phyloP scores from a whole-genome alignment of 2,888 invertebrate species.

The Trichogramma dendrolimi region DNA sequence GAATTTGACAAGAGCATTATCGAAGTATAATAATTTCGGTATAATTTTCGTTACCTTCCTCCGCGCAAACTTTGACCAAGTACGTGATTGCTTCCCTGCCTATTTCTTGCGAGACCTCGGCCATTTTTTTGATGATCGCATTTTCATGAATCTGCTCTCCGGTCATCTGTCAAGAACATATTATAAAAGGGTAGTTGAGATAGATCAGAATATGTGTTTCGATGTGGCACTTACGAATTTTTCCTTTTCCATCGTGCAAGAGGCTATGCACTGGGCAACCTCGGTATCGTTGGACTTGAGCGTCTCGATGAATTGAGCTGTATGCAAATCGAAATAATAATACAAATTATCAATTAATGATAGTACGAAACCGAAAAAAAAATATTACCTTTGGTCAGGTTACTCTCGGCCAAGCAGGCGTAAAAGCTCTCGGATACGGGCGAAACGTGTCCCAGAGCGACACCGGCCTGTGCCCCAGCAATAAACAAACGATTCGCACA shows the following conservation, averaged over 20 bases:
- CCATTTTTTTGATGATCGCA: constrained; percentile 25
- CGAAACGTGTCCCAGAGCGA: constrained; percentile 14
- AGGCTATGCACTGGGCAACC: constrained; percentile 22
- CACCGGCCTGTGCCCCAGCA: neutral
- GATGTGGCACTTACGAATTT: constrained; percentile 16
- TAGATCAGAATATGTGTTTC: too few relatives aligned
- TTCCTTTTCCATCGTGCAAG: constrained; percentile 27
- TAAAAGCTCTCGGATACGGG: constrained; percentile 26
- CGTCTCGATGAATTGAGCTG: constrained; percentile 20
- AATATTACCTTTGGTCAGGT: constrained; percentile 19
- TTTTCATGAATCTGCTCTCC: constrained; percentile 14
- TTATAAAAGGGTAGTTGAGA: too few relatives aligned
- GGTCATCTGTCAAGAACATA: constrained; percentile 16
- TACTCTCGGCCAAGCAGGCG: constrained; percentile 19
- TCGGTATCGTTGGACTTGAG: constrained; percentile 15
- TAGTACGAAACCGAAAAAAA: neutral
- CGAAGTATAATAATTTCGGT: too few relatives aligned
- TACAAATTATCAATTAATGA: neutral
- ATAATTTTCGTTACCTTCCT: constrained; percentile 11
- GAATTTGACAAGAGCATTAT: too few relatives aligned
- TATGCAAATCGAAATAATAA: neutral
- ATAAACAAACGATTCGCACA: too few relatives aligned
- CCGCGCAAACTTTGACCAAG: constrained; percentile 17
- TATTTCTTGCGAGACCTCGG: constrained; percentile 23
- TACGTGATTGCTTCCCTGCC: constrained; percentile 18